Evolutionary conservation across 23 tunicate genomes (phyloP).

Genomic region (Halocynthia aurantium): DNA sequence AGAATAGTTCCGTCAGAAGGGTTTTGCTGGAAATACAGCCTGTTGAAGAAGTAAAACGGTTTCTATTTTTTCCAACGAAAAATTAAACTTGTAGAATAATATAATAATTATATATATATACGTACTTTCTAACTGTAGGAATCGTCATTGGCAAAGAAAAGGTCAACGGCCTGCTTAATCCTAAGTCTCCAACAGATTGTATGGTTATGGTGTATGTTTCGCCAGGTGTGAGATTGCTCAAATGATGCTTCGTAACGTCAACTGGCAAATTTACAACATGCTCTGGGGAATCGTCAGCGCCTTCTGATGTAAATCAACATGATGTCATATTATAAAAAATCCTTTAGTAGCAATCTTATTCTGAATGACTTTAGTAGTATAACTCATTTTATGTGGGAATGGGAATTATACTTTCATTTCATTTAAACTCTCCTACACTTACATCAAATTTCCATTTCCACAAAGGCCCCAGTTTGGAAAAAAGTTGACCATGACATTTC

Average conservation of each 20-base stretch:
- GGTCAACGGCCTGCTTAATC: conserved; percentile 15
- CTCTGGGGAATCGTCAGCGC: not conserved
- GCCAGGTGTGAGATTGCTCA: conserved; percentile 13
- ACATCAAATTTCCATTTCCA: too few relatives aligned
- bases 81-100: not conserved
- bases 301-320: not conserved
- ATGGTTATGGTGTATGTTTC: conserved; percentile 17
- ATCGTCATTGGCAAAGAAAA: conserved; percentile 12
- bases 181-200: conserved; percentile 8
- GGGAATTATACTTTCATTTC: too few relatives aligned
- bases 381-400: too few relatives aligned
- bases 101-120: not conserved
- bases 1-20: not conserved
- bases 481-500: too few relatives aligned
- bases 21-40: conserved; percentile 11
- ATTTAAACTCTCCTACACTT: too few relatives aligned
- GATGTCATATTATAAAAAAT: too few relatives aligned
- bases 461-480: too few relatives aligned
- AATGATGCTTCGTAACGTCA: not conserved
- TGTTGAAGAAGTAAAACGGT: not conserved
- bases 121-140: conserved; percentile 23
- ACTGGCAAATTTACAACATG: conserved; percentile 1
- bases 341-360: too few relatives aligned
- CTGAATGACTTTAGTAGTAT: too few relatives aligned
- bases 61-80: not conserved